Percentiles rank a stretch among this genome's conserved stretches.
Evolutionary conservation across 2,113 vertebrate genomes (phyloP).

Genomic region (Microcebus tavaratra): DNA sequence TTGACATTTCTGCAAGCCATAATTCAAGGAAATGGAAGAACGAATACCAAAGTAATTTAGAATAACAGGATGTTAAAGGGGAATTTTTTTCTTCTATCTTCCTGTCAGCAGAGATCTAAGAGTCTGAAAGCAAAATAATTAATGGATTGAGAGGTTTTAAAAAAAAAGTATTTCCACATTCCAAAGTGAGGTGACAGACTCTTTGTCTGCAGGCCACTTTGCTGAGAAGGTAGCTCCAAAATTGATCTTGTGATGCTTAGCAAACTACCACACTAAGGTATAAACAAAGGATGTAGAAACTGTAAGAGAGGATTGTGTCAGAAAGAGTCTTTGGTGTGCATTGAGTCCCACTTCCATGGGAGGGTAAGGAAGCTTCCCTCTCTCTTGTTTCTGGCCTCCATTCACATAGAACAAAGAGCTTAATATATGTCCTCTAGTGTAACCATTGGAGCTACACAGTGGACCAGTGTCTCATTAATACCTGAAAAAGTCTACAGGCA

Average conservation of each 20-base stretch:
- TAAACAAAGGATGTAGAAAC: accelerated
- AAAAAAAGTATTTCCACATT: not conserved
- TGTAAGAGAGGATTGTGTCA: not conserved
- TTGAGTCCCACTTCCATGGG: not conserved
- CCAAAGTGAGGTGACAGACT: not conserved
- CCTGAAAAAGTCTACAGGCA: not conserved
- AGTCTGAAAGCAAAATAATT: constrained; percentile 21
- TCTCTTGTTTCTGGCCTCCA: not conserved
- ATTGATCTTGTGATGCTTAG: not conserved
- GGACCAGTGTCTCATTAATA: not conserved
- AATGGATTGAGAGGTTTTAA: not conserved
- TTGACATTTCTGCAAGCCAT: constrained; percentile 68
- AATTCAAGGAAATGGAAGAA: constrained; percentile 59
- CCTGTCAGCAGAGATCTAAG: not conserved
- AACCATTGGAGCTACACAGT: not conserved
- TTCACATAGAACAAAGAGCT: not conserved
- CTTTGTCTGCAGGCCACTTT: not conserved
- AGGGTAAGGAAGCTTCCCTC: not conserved
- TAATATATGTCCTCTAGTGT: not conserved
- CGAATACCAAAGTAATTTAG: constrained; percentile 57
- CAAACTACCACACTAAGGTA: not conserved
- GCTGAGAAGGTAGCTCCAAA: not conserved
- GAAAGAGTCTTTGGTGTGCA: not conserved
- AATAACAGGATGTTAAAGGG: not conserved
- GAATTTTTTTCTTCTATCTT: not conserved